Evolutionary conservation across 2,113 vertebrate genomes (phyloP), one percentile per base, ranked within the genome.

Genomic region (Brachyhypopomus occidentalis): DNA sequence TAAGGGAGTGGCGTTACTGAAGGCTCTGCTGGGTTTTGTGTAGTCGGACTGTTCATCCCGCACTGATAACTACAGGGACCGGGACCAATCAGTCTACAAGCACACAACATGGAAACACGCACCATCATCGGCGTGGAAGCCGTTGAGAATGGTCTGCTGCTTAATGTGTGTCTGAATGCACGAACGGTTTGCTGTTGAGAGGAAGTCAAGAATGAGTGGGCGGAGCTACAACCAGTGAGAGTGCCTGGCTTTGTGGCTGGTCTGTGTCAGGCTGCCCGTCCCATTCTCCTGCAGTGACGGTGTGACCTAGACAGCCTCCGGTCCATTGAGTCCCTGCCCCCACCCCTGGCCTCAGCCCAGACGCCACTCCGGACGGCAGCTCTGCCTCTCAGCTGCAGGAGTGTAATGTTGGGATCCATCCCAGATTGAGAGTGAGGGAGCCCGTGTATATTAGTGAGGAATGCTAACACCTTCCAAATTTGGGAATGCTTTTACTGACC

Each of bases 1-100:
- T 52, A 81, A 56, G 38, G 66, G 5, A 34, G 27, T 77, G 80
- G 75, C 74, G 36, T 64, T 74, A 59, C 48, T 62, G 67, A 30
- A 9, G 1, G 23, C 77, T 67, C 12, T 67, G 77, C 23, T 8
- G 34, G 41, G 9, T 9, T 8, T 41, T 41, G 41, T 41, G 41
- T 9, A 6, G 9, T 41, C 41, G 9, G 9, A 6, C 5, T 7
- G 41, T 9, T 41, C 41, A 30, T 2, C 30, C 30, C 30, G 3
- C 30, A 30, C 9, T 6, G 9, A 41, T 9, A 41, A 41, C 41
- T 41, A 41, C 41, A 41, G 41, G 41, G 5, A 41, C 2, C 5
- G 41, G 5, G 9, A 30, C 30, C 17, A 8, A 8, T 41, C 9
- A 67, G 19, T n/a, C 6, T 36, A 6, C 64, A 67, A 36, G 19